Evolutionary conservation across 2,888 invertebrate species (phyloP), one percentile per base, ranked within the genome.

Genomic region (Pasiphila rectangulata): DNA sequence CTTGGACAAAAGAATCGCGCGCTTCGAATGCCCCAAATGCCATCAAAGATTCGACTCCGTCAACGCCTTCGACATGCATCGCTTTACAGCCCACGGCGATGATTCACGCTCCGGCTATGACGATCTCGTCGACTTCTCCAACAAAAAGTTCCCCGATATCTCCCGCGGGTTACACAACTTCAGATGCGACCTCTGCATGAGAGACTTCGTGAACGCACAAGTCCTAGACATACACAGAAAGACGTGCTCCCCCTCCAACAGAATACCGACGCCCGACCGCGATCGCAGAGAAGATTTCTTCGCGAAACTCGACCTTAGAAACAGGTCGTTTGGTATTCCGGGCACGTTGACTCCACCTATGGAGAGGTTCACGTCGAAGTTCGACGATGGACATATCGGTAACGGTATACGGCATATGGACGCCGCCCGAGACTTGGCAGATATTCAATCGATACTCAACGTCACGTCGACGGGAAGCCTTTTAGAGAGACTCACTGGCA

Each of bases 381-480:
- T 79, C 25, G 83, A 86, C n/a, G 83, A 85, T 51, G 71, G 68
- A 16, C 84, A 83, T 57, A 67, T 75, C 27, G 54, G 76, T 39
- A 89, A 85, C 49, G 83, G 83, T 2, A 78, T 86, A 17, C 75
- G 87, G 51, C 83, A 85, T 50, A 85, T 86, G 20, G 92, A 92
- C 61, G 88, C 89, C 54, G 91, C 91, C 17, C 93, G 93, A 72
- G 96, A 96, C 66, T 86, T 96, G 53, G 96, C 96, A 30, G 96
- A 96, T 67, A 96, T 96, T 54, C 94, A 94, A 72, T 94, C 95
- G 17, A 96, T 96, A 55, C 89, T 96, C 41, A 93, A 93, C 13
- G 93, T 95, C 58, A 94, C 95, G 19, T 93, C 94, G 7, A 90
- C 92, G 25, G 91, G 92, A 16, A 91, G 92, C 64, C 90, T 93